A percentile compares a stretch with the other conserved stretches of the same genome.
phyloP scores from a whole-genome alignment of 2,797 vertebrate genomes.

The Xyrichtys novacula region DNA sequence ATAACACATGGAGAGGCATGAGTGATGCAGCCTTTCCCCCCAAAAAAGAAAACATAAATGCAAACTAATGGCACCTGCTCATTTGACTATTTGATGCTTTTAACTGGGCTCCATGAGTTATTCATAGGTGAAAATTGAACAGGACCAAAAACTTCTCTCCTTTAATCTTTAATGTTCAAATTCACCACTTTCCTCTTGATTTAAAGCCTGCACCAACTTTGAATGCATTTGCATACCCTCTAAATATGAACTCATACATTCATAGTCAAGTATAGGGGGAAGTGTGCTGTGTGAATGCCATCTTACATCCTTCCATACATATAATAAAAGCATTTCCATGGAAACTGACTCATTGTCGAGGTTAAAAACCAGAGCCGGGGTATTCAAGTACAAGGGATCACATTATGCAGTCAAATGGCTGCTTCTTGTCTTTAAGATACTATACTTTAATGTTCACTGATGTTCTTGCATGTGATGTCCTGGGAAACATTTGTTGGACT shows the following conservation, averaged over 20 bases:
- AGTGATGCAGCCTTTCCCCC: slow-evolving; percentile 22
- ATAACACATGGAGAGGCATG: slow-evolving; percentile 46
- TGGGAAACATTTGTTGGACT: background rate
- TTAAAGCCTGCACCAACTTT: slow-evolving; percentile 44
- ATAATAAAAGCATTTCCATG: slow-evolving; percentile 50
- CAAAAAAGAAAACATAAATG: slow-evolving; percentile 25
- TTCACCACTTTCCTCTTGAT: slow-evolving; percentile 43
- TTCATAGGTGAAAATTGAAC: slow-evolving; percentile 39
- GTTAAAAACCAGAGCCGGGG: slow-evolving; percentile 18
- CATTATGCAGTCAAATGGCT: background rate
- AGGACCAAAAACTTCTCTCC: slow-evolving; percentile 9
- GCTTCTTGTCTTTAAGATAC: slow-evolving; percentile 3
- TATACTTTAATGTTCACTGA: slow-evolving; percentile 17
- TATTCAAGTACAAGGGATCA: background rate
- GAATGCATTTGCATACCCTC: slow-evolving; percentile 45
- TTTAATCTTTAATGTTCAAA: slow-evolving; percentile 55
- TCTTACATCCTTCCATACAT: slow-evolving; percentile 14
- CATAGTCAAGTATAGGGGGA: slow-evolving; percentile 21
- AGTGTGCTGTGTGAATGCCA: background rate
- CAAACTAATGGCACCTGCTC: slow-evolving; percentile 25
- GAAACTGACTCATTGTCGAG: slow-evolving; percentile 45
- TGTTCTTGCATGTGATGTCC: background rate
- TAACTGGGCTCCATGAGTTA: slow-evolving; percentile 13
- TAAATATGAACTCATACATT: slow-evolving; percentile 39
- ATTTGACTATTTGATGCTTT: slow-evolving; percentile 37